Conservation (phyloP, 1,140 invertebrate species). For the Nymphalis io region DNA sequence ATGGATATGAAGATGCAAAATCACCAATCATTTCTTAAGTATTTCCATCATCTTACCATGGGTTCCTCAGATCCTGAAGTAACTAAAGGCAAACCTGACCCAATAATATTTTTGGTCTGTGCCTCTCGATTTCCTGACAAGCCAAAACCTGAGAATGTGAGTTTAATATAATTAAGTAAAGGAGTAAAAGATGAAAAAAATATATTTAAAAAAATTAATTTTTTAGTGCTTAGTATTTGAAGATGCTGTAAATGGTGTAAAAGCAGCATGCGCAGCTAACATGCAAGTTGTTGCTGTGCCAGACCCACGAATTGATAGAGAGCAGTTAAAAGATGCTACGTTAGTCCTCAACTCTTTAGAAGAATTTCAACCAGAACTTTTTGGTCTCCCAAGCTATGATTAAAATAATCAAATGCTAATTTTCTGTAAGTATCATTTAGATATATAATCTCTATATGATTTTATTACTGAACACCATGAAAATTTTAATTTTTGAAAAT, state of each 20-base stretch:
- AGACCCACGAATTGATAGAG: slow-evolving; percentile 83
- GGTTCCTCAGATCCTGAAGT: slow-evolving; percentile 88
- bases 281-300: slow-evolving; percentile 95
- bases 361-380: slow-evolving; percentile 92
- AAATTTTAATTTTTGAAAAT: no score
- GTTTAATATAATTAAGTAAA: slow-evolving; percentile 8
- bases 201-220: no score
- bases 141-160: slow-evolving; percentile 81
- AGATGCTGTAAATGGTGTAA: slow-evolving; percentile 93
- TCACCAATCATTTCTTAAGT: slow-evolving; percentile 83
- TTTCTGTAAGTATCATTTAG: no score
- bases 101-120: slow-evolving; percentile 88
- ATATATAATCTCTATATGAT: no score
- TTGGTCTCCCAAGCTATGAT: slow-evolving; percentile 78
- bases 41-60: slow-evolving; percentile 86
- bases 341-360: slow-evolving; percentile 87
- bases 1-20: slow-evolving; percentile 85
- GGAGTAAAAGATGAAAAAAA: no score
- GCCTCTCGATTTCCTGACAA: slow-evolving; percentile 85
- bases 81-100: slow-evolving; percentile 88
- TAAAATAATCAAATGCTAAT: background rate
- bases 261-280: slow-evolving; percentile 88
- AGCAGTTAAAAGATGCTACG: slow-evolving; percentile 83
- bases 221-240: slow-evolving; percentile 94
- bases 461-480: no score